Evolutionary conservation across 2,113 vertebrate species (phyloP), one percentile per base, ranked within the genome.

Genomic region (Zingel zingel): DNA sequence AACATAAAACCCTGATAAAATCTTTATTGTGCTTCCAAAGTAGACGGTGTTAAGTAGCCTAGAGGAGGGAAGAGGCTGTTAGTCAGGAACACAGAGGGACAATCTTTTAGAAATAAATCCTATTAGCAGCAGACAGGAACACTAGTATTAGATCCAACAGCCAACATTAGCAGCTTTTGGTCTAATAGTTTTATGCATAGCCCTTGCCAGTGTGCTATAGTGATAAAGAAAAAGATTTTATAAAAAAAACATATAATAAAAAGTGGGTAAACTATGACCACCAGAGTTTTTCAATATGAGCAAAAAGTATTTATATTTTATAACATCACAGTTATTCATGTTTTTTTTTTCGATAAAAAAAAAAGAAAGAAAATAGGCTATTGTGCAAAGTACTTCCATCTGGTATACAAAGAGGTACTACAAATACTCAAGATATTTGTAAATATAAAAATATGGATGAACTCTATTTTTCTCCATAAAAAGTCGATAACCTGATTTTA

Each of bases 71-170:
- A 65, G 19, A 73, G 45, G 70, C 47, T 81, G 57, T 83, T 67
- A 63, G 65, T 74, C 58, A 21, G 48, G 66, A 64, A 74, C 83
- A 83, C 43, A 27, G 18, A 39, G 74, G 86, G 89, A 79, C 88
- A 86, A 81, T 86, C 85, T 84, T 88, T 89, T 71, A 56, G 70
- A 77, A 83, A 81, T 88, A 89, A 93, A 93, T 92, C 90, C 90
- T 90, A 88, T 91, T 93, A 92, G 66, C 62, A 45, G 15, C 43
- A n/a, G 23, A 83, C 57, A 69, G 59, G 65, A 81, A 77, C 72
- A 79, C 27, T 82, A 72, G 68, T 64, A 45, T 85, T 43, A 71
- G 4, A 62, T 74, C 25, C 23, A 57, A 47, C 48, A 53, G 36
- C 16, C 36, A 13, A 23, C 47, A 66, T 59, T 36, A 64, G 81